These are phyloP conservation scores for Babyrousa celebensis DNA, from an alignment of 2,797 vertebrate species.

Conservation along the genomic window DNA sequence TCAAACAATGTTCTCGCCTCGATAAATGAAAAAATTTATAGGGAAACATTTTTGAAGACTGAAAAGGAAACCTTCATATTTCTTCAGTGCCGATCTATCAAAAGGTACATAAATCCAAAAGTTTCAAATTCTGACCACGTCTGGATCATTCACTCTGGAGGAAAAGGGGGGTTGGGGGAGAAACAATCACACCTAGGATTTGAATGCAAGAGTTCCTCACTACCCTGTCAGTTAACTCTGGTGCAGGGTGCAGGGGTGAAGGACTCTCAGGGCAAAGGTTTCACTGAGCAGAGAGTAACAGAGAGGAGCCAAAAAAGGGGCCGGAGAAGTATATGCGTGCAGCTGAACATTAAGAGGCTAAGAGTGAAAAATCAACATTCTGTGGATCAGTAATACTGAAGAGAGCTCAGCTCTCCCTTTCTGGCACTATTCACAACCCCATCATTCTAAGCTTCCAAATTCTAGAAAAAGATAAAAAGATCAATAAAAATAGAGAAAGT, in stretches of 20 bases:
- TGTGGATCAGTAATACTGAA: slow-evolving; percentile 76
- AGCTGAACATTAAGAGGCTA: slow-evolving; percentile 49
- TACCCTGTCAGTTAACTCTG: slow-evolving; percentile 81
- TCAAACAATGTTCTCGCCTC: slow-evolving; percentile 75
- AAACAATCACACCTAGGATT: background rate
- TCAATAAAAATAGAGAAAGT: slow-evolving; percentile 60
- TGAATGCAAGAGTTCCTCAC: slow-evolving; percentile 27
- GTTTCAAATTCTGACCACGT: slow-evolving; percentile 74
- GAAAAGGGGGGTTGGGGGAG: slow-evolving; percentile 15
- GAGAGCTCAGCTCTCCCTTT: slow-evolving; percentile 46
- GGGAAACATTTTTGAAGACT: slow-evolving; percentile 45
- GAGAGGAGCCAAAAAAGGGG: background rate
- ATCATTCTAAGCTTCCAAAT: slow-evolving; percentile 77
- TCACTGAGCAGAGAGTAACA: background rate
- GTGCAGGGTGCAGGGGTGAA: slow-evolving; percentile 9
- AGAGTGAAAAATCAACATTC: slow-evolving; percentile 77
- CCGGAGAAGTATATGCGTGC: background rate
- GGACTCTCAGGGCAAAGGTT: background rate
- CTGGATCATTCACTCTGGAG: slow-evolving; percentile 65
- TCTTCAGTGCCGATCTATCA: slow-evolving; percentile 73
- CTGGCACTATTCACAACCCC: slow-evolving; percentile 43
- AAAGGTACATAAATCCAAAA: slow-evolving; percentile 80
- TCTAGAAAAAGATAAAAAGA: slow-evolving; percentile 77
- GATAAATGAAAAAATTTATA: slow-evolving; percentile 80
- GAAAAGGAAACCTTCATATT: slow-evolving; percentile 79